A percentile compares a stretch with the other conserved stretches of the same genome.
These are phyloP conservation scores for Aphelocoma californica DNA, from an alignment of 2,797 vertebrate genomes.

Conservation along the genomic window DNA sequence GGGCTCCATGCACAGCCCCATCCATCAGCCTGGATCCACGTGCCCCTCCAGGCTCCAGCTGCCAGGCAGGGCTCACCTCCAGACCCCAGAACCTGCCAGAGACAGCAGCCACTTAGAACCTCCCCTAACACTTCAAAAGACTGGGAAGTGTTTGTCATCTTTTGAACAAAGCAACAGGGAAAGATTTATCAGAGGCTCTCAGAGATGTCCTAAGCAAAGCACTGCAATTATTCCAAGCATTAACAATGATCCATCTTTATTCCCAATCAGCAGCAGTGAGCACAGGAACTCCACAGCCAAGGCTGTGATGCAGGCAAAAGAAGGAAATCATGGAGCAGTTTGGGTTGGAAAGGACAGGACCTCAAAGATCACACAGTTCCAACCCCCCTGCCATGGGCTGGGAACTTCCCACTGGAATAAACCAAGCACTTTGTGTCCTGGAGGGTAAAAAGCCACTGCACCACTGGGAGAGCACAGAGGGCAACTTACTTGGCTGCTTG, in stretches of 20 bases:
- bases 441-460: neutral
- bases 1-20: neutral
- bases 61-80: neutral
- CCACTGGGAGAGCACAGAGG: accelerated
- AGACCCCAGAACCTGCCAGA: accelerated
- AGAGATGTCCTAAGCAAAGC: neutral
- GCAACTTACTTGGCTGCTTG: accelerated
- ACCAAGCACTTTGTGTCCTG: neutral
- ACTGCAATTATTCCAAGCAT: neutral
- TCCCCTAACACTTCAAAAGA: neutral
- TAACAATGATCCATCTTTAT: neutral
- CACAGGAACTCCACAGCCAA: neutral
- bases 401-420: neutral
- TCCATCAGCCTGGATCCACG: neutral
- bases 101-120: neutral
- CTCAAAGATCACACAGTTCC: neutral
- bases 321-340: neutral
- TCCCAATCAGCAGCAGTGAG: neutral
- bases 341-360: neutral
- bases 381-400: neutral
- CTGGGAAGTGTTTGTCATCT: neutral
- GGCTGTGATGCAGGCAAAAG: neutral
- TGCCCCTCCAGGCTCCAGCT: neutral
- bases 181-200: neutral
- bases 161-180: neutral